Conservation (phyloP, 2,113 vertebrate genomes). For the Morone chrysops region DNA sequence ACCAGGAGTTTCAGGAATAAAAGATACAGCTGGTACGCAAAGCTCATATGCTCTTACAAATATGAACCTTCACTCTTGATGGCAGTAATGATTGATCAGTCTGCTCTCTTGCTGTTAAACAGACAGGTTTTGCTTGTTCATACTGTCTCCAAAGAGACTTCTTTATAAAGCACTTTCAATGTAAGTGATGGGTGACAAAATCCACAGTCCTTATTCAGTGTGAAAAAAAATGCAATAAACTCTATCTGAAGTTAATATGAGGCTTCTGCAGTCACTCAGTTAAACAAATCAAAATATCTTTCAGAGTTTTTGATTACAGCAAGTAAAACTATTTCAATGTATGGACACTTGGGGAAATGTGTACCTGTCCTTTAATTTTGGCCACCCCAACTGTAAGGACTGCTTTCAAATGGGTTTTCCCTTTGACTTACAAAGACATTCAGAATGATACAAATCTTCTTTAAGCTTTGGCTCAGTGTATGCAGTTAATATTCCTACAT, state of each 20-base stretch:
- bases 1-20: slow-evolving; percentile 25
- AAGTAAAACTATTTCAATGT: background rate
- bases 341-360: background rate
- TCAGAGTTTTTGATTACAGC: no score
- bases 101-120: background rate
- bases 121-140: background rate
- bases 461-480: no score
- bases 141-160: background rate
- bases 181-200: background rate
- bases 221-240: no score
- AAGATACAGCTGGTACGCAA: slow-evolving; percentile 46
- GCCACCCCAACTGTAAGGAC: background rate
- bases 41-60: background rate
- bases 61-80: background rate
- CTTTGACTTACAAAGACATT: background rate
- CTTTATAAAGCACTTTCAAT: background rate
- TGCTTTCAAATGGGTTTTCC: background rate
- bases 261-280: no score
- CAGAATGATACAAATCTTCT: background rate
- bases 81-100: slow-evolving; percentile 8
- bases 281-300: no score
- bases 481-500: background rate
- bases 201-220: background rate
- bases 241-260: background rate
- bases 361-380: background rate